These are phyloP conservation scores for Hypena proboscidalis DNA, from an alignment of 2,888 invertebrate species.

Conservation along the genomic window DNA sequence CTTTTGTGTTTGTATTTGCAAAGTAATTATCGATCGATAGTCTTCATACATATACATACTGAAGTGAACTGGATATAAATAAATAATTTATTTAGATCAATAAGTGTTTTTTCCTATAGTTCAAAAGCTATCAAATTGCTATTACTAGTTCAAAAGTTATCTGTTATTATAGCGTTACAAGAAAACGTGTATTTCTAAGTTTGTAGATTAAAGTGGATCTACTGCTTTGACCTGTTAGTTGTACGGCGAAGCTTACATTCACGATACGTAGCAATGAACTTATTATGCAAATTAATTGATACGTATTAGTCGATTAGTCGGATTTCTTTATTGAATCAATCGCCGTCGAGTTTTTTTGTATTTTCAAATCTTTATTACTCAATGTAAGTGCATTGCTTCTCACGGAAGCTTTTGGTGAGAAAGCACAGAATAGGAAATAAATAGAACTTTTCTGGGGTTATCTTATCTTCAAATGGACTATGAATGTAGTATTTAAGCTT, in stretches of 20 bases:
- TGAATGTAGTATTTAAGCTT: too few relatives aligned
- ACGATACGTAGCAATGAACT: slow-evolving; percentile 44
- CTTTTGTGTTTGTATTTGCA: too few relatives aligned
- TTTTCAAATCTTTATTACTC: slow-evolving; percentile 8
- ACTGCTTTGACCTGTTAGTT: background rate
- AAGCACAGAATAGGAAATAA: background rate
- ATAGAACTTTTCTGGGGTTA: background rate
- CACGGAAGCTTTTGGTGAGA: slow-evolving; percentile 5
- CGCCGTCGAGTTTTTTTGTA: slow-evolving; percentile 11
- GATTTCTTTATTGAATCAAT: slow-evolving; percentile 27
- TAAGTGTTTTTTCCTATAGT: too few relatives aligned
- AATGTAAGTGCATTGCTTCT: slow-evolving; percentile 26
- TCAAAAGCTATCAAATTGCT: too few relatives aligned
- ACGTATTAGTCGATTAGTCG: slow-evolving; percentile 29
- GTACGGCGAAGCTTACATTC: slow-evolving; percentile 24
- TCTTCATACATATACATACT: too few relatives aligned
- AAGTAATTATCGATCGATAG: too few relatives aligned
- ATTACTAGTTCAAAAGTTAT: too few relatives aligned
- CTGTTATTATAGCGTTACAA: background rate
- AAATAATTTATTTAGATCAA: too few relatives aligned
- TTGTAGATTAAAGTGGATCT: background rate
- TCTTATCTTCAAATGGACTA: too few relatives aligned
- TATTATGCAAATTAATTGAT: slow-evolving; percentile 48
- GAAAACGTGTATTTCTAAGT: background rate
- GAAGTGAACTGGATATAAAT: too few relatives aligned